phyloP scores from a whole-genome alignment of 2,113 vertebrate genomes.

The Pontoporia blainvillei region DNA sequence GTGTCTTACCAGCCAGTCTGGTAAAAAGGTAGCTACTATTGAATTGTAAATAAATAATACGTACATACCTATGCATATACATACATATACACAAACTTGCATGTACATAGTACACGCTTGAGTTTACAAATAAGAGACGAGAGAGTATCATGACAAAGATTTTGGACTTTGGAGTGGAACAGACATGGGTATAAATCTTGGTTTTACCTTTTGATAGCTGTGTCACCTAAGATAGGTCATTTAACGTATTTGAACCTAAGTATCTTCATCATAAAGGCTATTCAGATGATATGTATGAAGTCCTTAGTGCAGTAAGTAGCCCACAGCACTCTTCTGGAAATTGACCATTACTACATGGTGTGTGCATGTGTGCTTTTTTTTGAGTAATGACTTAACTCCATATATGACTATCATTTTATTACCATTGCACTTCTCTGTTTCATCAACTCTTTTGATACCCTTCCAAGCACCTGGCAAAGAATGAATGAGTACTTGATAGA shows the following conservation, averaged over 20 bases:
- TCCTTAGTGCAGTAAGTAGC: background rate
- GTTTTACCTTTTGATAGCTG: background rate
- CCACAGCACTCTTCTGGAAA: background rate
- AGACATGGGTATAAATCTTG: background rate
- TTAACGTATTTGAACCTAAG: background rate
- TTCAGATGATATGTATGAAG: constrained; percentile 27
- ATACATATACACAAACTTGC: background rate
- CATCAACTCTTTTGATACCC: background rate
- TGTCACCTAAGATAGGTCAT: background rate
- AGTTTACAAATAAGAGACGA: background rate
- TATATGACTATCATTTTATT: background rate
- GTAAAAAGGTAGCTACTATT: background rate
- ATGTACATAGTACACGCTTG: background rate
- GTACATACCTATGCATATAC: background rate
- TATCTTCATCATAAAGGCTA: background rate
- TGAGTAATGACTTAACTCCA: background rate
- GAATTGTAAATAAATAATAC: background rate
- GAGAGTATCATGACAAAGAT: background rate
- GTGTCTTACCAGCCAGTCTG: background rate
- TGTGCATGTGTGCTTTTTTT: background rate
- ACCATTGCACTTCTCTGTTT: background rate
- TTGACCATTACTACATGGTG: background rate
- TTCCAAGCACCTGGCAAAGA: background rate
- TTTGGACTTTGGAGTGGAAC: background rate
- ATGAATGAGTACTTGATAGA: background rate